Evolutionary conservation across 2,113 vertebrate genomes (phyloP), one percentile per base, ranked within the genome.

Genomic region (Phyllopteryx taeniolatus): DNA sequence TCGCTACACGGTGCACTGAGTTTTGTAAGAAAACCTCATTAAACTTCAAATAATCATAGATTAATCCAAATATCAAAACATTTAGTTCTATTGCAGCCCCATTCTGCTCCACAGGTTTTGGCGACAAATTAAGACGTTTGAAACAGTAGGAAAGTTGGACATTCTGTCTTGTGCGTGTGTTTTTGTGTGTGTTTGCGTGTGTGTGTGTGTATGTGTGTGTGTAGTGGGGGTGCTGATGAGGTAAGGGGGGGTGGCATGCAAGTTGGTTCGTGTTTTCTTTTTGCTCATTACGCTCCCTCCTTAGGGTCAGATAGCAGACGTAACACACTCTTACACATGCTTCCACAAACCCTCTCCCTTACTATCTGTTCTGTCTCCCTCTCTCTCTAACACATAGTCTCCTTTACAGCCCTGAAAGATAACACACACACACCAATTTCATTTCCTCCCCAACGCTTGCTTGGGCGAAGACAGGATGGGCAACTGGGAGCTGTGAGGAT

Each of bases 221-320:
- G 70, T 66, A 35, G 67, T 43, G 22, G 27, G 46, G 11, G 19
- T 13, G 8, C 27, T 12, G 15, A 44, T 44, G 42, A 64, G 42
- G 39, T 42, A 20, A 15, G 31, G 63, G 74, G 2, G 56, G 71
- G 80, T 74, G 57, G 73, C 87, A 85, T 88, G 86, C 70, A 78
- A 83, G 86, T 83, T 87, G 69, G 81, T 89, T 86, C 68, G 57
- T 90, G 85, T 89, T 90, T 89, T 91, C 73, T 81, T 84, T 88
- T 78, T 31, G 79, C 74, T 84, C 74, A 66, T 88, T 85, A 76
- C 83, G 68, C 51, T 72, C 75, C 77, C 71, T 70, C 69, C 68
- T 86, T 79, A 86, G 89, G 89, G 90, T 93, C 92, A 91, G 92
- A 88, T 92, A 89, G 88, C 89, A 89, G 78, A 76, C 71, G 67